Evolutionary conservation across 2,113 vertebrate species (phyloP).

Genomic region (Dipodomys stephensi): DNA sequence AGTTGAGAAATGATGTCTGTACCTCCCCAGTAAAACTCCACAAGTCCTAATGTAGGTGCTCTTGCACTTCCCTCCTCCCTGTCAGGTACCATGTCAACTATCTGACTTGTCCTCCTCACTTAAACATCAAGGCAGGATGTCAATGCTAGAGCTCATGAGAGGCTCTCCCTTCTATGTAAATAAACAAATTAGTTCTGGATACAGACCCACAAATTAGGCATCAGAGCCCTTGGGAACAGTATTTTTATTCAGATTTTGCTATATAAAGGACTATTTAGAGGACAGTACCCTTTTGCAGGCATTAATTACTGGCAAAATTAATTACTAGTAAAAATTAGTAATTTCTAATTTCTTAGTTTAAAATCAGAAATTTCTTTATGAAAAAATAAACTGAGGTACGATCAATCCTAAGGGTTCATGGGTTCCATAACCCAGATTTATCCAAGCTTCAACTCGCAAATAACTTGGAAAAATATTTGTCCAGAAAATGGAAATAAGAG

Average conservation of each 20-base stretch:
- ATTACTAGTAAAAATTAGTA: neutral
- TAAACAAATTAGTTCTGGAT: neutral
- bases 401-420: no score
- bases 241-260: neutral
- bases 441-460: no score
- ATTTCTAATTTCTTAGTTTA: neutral
- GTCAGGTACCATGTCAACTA: neutral
- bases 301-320: no score
- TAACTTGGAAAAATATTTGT: no score
- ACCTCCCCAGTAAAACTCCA: no score
- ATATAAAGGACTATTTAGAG: neutral
- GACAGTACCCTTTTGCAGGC: neutral
- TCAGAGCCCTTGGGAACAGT: neutral
- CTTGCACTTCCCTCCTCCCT: no score
- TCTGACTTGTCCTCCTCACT: neutral
- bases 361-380: neutral
- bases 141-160: neutral
- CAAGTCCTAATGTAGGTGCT: no score
- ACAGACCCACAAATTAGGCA: neutral
- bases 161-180: no score
- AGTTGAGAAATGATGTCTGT: no score
- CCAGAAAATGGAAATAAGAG: no score
- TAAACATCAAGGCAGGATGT: neutral
- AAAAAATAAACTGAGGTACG: no score
- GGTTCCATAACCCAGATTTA: no score